phyloP scores from a whole-genome alignment of 2,888 invertebrate species.

The Tiliacea aurago region DNA sequence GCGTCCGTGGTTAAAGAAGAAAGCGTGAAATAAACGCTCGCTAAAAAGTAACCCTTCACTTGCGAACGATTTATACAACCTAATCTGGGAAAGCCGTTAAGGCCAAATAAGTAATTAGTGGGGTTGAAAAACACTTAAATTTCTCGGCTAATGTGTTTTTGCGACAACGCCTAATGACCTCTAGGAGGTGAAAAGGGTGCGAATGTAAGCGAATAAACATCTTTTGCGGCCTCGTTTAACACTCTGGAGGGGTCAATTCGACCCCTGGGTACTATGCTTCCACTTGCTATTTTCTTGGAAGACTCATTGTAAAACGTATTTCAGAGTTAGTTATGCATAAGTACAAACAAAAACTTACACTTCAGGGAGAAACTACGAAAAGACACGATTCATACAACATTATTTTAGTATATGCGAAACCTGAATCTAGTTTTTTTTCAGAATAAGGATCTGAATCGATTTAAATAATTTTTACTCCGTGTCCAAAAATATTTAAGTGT shows the following conservation, averaged over 20 bases:
- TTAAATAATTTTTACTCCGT: no score
- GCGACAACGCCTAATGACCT: conserved; percentile 77
- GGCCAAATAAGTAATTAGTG: conserved; percentile 80
- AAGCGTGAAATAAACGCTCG: conserved; percentile 55
- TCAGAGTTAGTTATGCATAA: not conserved
- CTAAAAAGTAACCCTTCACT: conserved; percentile 63
- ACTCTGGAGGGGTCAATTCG: conserved; percentile 51
- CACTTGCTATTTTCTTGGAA: conserved; percentile 37
- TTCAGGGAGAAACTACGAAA: not conserved
- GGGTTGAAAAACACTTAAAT: conserved; percentile 83
- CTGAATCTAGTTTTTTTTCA: no score
- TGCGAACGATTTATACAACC: conserved; percentile 70
- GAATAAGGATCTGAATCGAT: no score
- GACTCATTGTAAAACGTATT: conserved; percentile 14
- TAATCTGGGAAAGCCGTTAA: conserved; percentile 76
- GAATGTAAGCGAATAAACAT: conserved; percentile 73
- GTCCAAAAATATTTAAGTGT: no score
- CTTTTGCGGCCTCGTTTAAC: conserved; percentile 69
- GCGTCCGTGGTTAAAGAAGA: conserved; percentile 19
- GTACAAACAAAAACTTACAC: not conserved
- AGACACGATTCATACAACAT: not conserved
- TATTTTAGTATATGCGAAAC: no score
- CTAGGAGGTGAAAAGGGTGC: conserved; percentile 70
- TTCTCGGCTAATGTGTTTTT: conserved; percentile 80
- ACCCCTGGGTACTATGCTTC: conserved; percentile 45